Percentiles rank a stretch among this genome's conserved stretches.
Evolutionary conservation across 2,113 vertebrate species (phyloP).

Genomic region (Hylia prasina): DNA sequence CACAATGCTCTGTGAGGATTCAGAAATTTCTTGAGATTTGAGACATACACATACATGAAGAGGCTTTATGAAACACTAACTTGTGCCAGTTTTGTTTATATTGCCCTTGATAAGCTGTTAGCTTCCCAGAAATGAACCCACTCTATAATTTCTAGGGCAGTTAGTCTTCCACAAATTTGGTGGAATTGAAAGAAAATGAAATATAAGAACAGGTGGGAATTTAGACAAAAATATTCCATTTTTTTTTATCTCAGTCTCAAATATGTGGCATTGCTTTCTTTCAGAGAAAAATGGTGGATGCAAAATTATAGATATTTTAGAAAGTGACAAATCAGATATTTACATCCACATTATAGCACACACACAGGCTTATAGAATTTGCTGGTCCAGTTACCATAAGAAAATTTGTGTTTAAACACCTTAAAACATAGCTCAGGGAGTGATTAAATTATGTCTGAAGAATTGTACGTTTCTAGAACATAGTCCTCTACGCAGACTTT

Average conservation of each 20-base stretch:
- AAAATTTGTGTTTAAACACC: not conserved
- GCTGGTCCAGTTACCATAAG: not conserved
- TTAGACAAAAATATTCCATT: not conserved
- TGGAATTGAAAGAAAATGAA: not conserved
- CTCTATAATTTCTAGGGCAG: not conserved
- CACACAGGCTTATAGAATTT: not conserved
- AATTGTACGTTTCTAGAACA: not conserved
- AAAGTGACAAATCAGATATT: not conserved
- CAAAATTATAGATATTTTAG: not conserved
- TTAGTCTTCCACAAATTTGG: not conserved
- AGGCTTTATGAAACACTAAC: not conserved
- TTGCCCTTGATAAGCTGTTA: not conserved
- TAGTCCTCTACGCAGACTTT: not conserved
- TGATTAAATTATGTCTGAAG: not conserved
- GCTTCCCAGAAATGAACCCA: not conserved
- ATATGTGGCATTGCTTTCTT: not conserved
- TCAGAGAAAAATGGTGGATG: not conserved
- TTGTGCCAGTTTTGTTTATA: not conserved
- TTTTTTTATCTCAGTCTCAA: not conserved
- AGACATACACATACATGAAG: not conserved
- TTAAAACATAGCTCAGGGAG: not conserved
- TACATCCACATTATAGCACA: not conserved
- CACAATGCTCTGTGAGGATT: not conserved
- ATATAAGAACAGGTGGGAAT: not conserved
- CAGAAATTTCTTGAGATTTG: not conserved